These are phyloP conservation scores for Riptortus pedestris DNA, from an alignment of 1,140 invertebrate species.

Conservation along the genomic window DNA sequence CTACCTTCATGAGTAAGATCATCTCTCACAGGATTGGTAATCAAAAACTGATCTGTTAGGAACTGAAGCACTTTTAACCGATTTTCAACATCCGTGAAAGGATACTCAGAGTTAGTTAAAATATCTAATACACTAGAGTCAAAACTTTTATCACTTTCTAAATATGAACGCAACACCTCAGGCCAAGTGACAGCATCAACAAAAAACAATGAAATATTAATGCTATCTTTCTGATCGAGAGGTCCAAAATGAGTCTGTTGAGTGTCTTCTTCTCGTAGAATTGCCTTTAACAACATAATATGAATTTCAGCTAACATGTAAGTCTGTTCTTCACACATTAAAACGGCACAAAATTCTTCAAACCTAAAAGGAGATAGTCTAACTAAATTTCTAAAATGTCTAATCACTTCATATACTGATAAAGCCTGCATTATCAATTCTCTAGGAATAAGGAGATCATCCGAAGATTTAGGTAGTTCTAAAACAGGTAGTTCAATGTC, in stretches of 20 bases:
- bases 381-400: constrained; percentile 80
- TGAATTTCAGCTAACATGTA: constrained; percentile 84
- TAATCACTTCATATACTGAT: constrained; percentile 85
- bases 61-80: constrained; percentile 79
- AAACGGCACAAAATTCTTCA: constrained; percentile 88
- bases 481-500: constrained; percentile 60
- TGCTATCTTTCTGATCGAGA: constrained; percentile 89
- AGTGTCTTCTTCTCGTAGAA: constrained; percentile 86
- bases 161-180: constrained; percentile 75
- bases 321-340: constrained; percentile 85
- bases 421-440: constrained; percentile 67
- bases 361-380: constrained; percentile 86
- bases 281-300: constrained; percentile 78
- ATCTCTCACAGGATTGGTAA: constrained; percentile 85
- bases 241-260: constrained; percentile 93
- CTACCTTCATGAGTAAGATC: constrained; percentile 87
- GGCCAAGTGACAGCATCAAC: constrained; percentile 92
- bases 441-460: constrained; percentile 74
- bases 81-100: constrained; percentile 71
- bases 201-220: constrained; percentile 84
- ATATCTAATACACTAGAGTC: constrained; percentile 57
- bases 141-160: constrained; percentile 77
- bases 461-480: constrained; percentile 73
- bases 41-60: constrained; percentile 85
- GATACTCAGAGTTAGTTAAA: constrained; percentile 69